Evolutionary conservation across 1,140 invertebrate species (phyloP), one percentile per base, ranked within the genome.

Genomic region (Diuraphis noxia): DNA sequence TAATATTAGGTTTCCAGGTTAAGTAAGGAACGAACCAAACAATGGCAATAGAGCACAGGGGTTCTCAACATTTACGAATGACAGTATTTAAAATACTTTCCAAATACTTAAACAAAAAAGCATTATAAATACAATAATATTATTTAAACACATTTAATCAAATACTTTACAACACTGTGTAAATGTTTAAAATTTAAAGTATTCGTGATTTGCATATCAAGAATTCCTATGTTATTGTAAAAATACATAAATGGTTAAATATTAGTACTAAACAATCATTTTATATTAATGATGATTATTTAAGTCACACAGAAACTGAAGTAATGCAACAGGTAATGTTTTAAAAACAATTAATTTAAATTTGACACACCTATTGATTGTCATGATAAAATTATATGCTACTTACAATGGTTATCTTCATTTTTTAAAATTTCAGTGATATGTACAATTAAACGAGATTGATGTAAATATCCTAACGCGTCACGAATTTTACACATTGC

Each of bases 401-500:
- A 88, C 86, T 82, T 77, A 89, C 90, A 77, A 40, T 52, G n/a
- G 41, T 88, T 89, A 81, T 84, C 88, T 84, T 52, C 46, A 13
- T 91, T 79, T 56, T 49, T 87, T 56, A 86, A 38, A 82, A 43
- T 41, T 92, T 79, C 30, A 79, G n/a, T 30, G 63, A 89, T 49
- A 46, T n/a, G 46, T 10, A 19, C 30, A 5, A 92, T 88, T 8
- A 81, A 10, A 19, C 41, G 40, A 40, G 43, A 25, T 52, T 25
- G 34, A 82, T 46, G 36, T 82, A 82, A 40, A 7, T 40, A 46
- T n/a, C 5, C 5, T 82, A 21, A 40, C 8, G 41, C 34, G 1
- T 46, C 21, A 40, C 6, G n/a, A n/a, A 82, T n/a, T 52, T 52
- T 36, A 82, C 43, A 34, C 43, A 91, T 49, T 21, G 38, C 38